A percentile compares a stretch with the other conserved stretches of the same genome.
Conservation (phyloP, 2,888 invertebrate species). For the Caradrina kadenii region DNA sequence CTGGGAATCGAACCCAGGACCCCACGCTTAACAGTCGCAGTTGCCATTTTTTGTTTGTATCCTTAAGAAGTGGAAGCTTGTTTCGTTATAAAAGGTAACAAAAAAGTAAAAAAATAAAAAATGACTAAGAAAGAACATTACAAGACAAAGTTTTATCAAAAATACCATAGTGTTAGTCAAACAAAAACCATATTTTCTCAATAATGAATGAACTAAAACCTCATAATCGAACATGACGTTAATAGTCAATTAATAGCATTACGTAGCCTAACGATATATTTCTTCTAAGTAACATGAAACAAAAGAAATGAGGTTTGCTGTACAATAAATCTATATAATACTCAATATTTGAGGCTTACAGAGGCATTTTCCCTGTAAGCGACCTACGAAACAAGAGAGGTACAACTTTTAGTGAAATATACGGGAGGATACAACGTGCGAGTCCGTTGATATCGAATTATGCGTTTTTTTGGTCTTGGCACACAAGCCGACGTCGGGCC, state of each 20-base stretch:
- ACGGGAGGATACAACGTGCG: constrained; percentile 11
- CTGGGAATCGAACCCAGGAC: no score
- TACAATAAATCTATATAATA: constrained; percentile 70
- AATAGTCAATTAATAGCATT: constrained; percentile 58
- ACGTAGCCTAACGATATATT: constrained; percentile 52
- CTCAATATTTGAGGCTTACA: constrained; percentile 65
- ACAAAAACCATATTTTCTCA: constrained; percentile 10
- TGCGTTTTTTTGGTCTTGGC: not conserved
- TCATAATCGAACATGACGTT: constrained; percentile 42
- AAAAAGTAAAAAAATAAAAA: no score
- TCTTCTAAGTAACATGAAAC: constrained; percentile 50
- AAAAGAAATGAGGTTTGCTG: constrained; percentile 57
- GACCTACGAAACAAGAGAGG: constrained; percentile 53
- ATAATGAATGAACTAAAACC: constrained; percentile 21
- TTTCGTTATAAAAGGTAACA: no score
- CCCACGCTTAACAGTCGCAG: no score
- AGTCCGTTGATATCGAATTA: not conserved
- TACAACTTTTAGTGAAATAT: constrained; percentile 41
- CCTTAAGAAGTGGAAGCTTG: no score
- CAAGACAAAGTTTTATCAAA: no score
- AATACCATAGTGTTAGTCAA: not conserved
- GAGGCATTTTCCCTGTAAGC: constrained; percentile 60
- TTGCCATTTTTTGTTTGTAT: no score
- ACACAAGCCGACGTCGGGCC: no score
- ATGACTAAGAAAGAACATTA: no score